These are phyloP conservation scores for Scaptomyza montana DNA, from an alignment of 1,140 invertebrate genomes.

Conservation along the genomic window DNA sequence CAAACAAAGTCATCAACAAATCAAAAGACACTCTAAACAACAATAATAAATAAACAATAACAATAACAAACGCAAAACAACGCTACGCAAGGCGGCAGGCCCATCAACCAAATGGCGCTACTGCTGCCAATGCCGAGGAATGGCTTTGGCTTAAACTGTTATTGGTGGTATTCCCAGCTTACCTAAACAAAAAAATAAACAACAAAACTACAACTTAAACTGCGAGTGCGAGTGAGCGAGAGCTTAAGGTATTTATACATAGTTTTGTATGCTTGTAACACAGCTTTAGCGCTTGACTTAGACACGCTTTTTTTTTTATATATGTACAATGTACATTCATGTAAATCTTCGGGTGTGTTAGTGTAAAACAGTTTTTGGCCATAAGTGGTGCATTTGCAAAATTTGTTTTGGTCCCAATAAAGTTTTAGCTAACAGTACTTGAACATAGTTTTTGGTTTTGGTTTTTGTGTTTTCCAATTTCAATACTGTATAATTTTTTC, in stretches of 20 bases:
- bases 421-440: too few species aligned
- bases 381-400: too few species aligned
- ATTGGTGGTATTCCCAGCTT: conserved; percentile 47
- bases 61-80: conserved; percentile 1
- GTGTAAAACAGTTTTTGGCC: conserved; percentile 2
- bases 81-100: conserved; percentile 11
- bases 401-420: too few species aligned
- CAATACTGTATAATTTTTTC: too few species aligned
- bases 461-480: too few species aligned
- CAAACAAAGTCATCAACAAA: conserved; percentile 30
- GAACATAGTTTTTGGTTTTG: too few species aligned
- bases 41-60: conserved; percentile 20
- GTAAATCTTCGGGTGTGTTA: not conserved
- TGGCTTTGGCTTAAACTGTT: conserved; percentile 53
- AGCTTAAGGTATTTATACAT: conserved; percentile 21
- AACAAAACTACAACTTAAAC: too few species aligned
- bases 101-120: conserved; percentile 38
- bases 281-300: conserved; percentile 27
- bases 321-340: not conserved
- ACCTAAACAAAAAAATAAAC: conserved; percentile 22
- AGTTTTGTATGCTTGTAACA: conserved; percentile 7
- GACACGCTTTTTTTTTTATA: not conserved
- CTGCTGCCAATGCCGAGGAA: conserved; percentile 52
- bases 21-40: conserved; percentile 34
- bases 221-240: conserved; percentile 33